phyloP scores from a whole-genome alignment of 1,140 invertebrate genomes.

The Leptinotarsa defecta region DNA sequence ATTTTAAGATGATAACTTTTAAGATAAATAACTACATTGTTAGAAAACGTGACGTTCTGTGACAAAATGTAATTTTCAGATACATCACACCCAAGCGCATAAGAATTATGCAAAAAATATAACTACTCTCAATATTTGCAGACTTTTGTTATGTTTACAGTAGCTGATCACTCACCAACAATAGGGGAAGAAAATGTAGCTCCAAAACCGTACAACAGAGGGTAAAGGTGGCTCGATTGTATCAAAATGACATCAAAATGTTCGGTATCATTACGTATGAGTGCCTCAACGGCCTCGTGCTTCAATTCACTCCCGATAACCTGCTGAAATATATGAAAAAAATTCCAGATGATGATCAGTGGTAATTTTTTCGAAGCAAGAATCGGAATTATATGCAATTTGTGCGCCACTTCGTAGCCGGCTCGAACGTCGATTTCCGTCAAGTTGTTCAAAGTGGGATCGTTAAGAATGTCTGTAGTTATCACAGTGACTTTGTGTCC shows the following conservation, averaged over 20 bases:
- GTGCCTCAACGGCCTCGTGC: background rate
- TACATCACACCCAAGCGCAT: too few relatives aligned
- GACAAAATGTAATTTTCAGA: too few relatives aligned
- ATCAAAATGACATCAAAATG: background rate
- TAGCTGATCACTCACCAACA: background rate
- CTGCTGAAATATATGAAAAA: background rate
- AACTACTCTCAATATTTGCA: too few relatives aligned
- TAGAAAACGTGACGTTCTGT: too few relatives aligned
- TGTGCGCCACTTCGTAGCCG: background rate
- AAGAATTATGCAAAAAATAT: too few relatives aligned
- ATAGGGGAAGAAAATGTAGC: background rate
- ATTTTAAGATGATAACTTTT: too few relatives aligned
- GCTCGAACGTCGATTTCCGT: constrained; percentile 40
- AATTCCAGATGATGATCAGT: background rate
- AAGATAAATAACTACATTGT: too few relatives aligned
- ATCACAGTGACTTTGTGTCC: constrained; percentile 43
- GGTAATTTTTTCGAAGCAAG: background rate
- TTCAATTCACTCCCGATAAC: background rate
- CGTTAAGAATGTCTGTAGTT: constrained; percentile 39
- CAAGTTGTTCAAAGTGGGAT: constrained; percentile 38
- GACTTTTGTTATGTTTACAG: too few relatives aligned
- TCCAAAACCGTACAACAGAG: background rate
- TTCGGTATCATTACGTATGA: background rate
- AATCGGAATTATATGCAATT: background rate
- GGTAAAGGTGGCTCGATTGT: background rate